Conservation (phyloP, 2,113 vertebrate species). For the Rostratula benghalensis region DNA sequence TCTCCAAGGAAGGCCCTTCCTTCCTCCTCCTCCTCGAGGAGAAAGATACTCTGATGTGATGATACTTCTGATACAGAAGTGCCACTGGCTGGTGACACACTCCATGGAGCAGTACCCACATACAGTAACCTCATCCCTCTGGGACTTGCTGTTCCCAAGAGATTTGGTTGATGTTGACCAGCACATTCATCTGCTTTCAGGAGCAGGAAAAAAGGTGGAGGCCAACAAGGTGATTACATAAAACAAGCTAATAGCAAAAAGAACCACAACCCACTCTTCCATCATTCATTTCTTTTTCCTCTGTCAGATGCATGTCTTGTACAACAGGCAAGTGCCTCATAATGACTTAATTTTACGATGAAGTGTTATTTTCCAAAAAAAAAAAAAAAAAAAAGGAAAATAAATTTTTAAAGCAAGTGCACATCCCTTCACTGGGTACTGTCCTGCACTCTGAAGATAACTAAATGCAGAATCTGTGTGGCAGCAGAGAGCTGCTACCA, state of each 20-base stretch:
- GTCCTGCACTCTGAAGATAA: neutral
- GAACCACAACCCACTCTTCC: neutral
- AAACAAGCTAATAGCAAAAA: neutral
- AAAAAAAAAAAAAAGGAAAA: neutral
- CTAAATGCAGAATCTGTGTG: neutral
- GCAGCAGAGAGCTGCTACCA: neutral
- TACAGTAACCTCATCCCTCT: neutral
- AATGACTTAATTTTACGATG: neutral
- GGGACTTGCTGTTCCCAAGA: neutral
- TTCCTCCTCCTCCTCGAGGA: neutral
- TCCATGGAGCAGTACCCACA: neutral
- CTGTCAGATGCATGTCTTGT: neutral
- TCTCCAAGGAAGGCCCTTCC: neutral
- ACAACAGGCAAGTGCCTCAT: neutral
- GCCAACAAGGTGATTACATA: neutral
- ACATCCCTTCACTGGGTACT: neutral
- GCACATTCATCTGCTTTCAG: neutral
- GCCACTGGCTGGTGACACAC: accelerated
- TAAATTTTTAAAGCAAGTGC: neutral
- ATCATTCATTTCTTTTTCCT: neutral
- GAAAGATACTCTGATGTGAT: neutral
- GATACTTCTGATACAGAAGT: neutral
- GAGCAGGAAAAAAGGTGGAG: neutral
- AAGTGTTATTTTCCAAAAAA: neutral
- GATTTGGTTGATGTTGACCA: neutral